A percentile compares a stretch with the other conserved stretches of the same genome.
Evolutionary conservation across 2,113 vertebrate genomes (phyloP).

Genomic region (Entomyzon cyanotis): DNA sequence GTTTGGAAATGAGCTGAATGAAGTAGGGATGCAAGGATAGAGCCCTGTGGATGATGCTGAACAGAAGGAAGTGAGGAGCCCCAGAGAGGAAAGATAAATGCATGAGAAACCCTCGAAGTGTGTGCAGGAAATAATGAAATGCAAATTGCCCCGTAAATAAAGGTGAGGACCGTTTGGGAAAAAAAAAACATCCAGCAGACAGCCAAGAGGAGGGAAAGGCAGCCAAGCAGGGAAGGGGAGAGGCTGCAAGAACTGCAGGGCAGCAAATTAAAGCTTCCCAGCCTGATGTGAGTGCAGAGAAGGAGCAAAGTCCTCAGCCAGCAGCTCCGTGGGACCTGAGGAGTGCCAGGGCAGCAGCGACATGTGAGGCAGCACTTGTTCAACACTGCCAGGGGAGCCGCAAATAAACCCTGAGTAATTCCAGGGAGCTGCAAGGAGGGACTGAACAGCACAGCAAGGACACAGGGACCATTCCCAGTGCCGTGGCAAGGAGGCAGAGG

Average conservation of each 20-base stretch:
- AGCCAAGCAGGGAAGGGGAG: not conserved
- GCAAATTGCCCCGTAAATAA: not conserved
- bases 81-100: not conserved
- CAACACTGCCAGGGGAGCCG: not conserved
- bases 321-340: not conserved
- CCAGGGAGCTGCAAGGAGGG: not conserved
- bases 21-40: not conserved
- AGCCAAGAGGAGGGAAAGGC: not conserved
- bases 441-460: not conserved
- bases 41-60: not conserved
- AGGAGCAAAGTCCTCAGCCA: not conserved
- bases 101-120: not conserved
- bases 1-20: not conserved
- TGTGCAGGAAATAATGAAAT: not conserved
- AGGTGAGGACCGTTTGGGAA: not conserved
- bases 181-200: not conserved
- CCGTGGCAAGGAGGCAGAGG: not conserved
- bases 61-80: not conserved
- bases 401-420: not conserved
- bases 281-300: not conserved
- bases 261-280: not conserved
- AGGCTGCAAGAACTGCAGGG: not conserved
- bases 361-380: not conserved
- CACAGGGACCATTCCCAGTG: accelerated
- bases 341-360: not conserved